Percentiles rank a stretch among this genome's conserved stretches.
Evolutionary conservation across 2,888 invertebrate species (phyloP).

Genomic region (Homarus gammarus): DNA sequence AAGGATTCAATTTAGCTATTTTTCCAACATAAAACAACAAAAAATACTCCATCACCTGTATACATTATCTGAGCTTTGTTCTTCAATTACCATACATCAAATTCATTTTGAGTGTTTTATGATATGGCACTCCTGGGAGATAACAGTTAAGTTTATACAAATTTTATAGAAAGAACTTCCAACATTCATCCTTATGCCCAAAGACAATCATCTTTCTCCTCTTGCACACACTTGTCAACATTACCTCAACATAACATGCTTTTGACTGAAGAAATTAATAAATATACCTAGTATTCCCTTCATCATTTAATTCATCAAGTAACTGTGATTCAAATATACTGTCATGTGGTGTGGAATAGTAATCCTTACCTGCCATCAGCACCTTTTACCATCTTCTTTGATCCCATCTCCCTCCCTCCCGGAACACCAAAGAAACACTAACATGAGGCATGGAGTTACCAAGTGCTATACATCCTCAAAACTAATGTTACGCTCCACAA

Average conservation of each 20-base stretch:
- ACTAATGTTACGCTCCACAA: slow-evolving; percentile 43
- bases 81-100: background rate
- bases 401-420: slow-evolving; percentile 12
- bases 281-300: slow-evolving; percentile 8
- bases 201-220: background rate
- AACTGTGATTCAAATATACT: slow-evolving; percentile 27
- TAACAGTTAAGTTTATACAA: background rate
- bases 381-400: slow-evolving; percentile 22
- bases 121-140: background rate
- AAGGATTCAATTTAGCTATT: too few relatives aligned
- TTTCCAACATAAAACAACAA: too few relatives aligned
- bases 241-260: slow-evolving; percentile 32
- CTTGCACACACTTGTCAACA: background rate
- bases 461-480: slow-evolving; percentile 41
- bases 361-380: slow-evolving; percentile 35
- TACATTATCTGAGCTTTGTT: background rate
- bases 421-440: slow-evolving; percentile 1
- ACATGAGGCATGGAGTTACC: slow-evolving; percentile 45
- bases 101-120: background rate
- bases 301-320: slow-evolving; percentile 3
- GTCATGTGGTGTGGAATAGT: background rate
- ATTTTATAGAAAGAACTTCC: background rate
- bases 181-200: slow-evolving; percentile 36
- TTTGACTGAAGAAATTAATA: slow-evolving; percentile 26
- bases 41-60: too few relatives aligned